Conservation (phyloP, 2,797 vertebrate species). For the Fundulus diaphanus region DNA sequence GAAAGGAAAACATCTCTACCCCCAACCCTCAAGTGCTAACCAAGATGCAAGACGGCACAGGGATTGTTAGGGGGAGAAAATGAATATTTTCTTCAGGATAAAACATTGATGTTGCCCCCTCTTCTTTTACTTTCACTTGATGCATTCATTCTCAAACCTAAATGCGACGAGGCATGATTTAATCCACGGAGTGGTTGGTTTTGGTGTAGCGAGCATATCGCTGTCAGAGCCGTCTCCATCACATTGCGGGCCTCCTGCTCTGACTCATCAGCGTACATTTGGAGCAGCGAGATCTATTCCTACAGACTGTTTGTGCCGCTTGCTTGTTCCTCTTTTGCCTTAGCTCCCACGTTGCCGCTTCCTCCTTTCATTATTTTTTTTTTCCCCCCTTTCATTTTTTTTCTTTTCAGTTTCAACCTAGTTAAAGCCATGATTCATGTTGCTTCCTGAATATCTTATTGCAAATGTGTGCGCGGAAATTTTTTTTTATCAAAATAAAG, state of each 20-base stretch:
- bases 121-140: constrained; percentile 19
- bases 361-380: constrained; percentile 26
- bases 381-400: constrained; percentile 34
- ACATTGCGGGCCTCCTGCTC: constrained; percentile 62
- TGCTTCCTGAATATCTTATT: constrained; percentile 21
- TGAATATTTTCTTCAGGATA: constrained; percentile 50
- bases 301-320: constrained; percentile 51
- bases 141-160: constrained; percentile 12
- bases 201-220: constrained; percentile 59
- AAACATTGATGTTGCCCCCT: constrained; percentile 41
- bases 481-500: no score
- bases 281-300: constrained; percentile 59
- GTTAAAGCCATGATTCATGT: constrained; percentile 13
- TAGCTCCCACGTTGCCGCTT: constrained; percentile 51
- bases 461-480: background rate
- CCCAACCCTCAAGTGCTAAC: constrained; percentile 18
- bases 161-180: constrained; percentile 40
- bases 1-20: constrained; percentile 13
- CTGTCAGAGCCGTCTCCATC: constrained; percentile 69
- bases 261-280: constrained; percentile 75
- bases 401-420: constrained; percentile 19
- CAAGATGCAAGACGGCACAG: constrained; percentile 26
- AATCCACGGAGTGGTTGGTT: constrained; percentile 56
- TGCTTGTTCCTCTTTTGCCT: constrained; percentile 47
- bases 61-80: constrained; percentile 43